phyloP scores from a whole-genome alignment of 2,113 vertebrate species.

The Halichoeres trimaculatus region DNA sequence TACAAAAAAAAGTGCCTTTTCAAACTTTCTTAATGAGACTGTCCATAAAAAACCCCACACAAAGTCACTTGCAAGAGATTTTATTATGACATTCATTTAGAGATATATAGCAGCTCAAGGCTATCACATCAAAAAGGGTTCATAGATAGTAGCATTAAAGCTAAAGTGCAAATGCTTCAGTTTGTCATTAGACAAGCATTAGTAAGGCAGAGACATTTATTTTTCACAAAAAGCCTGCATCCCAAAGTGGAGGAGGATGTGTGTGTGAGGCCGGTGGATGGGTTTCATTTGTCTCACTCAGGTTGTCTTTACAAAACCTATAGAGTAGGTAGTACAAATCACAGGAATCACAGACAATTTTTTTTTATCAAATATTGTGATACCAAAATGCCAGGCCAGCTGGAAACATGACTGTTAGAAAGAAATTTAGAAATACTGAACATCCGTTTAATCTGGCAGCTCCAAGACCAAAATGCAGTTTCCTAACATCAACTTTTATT shows the following conservation, averaged over 20 bases:
- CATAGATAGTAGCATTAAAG: not conserved
- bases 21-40: too few species aligned
- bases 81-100: constrained; percentile 39
- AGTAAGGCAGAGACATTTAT: constrained; percentile 4
- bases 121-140: not conserved
- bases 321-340: too few species aligned
- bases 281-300: not conserved
- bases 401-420: constrained; percentile 21
- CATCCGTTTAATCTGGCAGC: not conserved
- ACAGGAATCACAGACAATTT: not conserved
- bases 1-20: too few species aligned
- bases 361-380: not conserved
- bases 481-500: not conserved
- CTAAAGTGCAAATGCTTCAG: constrained; percentile 66
- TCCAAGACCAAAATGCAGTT: not conserved
- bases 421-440: not conserved
- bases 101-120: constrained; percentile 14
- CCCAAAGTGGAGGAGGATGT: not conserved
- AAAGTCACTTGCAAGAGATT: constrained; percentile 37
- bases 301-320: too few species aligned
- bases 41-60: too few species aligned
- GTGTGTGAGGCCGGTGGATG: not conserved
- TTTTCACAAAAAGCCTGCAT: not conserved
- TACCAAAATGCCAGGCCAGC: constrained; percentile 38
- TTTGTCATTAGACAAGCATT: constrained; percentile 7